Evolutionary conservation across 2,797 vertebrate genomes (phyloP).

Genomic region (Alauda arvensis): DNA sequence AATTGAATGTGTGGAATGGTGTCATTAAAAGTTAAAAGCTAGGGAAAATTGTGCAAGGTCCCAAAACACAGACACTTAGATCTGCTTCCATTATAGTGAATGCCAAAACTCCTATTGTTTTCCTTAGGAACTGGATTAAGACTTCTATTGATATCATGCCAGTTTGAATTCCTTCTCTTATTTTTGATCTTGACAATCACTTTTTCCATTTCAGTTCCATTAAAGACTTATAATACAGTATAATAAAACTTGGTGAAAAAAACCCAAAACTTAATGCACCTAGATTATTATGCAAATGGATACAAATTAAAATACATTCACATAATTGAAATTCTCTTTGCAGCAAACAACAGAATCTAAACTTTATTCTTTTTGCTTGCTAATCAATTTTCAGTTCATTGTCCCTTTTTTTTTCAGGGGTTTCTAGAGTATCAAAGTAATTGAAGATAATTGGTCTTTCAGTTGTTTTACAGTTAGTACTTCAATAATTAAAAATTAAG

Average conservation of each 20-base stretch:
- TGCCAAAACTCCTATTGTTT: conserved; percentile 20
- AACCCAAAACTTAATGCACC: not conserved
- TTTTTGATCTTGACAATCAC: conserved; percentile 29
- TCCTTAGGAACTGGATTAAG: conserved; percentile 10
- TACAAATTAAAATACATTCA: conserved; percentile 16
- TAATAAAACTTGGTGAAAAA: not conserved
- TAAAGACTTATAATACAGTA: not conserved
- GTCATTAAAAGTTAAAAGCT: not conserved
- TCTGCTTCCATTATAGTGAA: not conserved
- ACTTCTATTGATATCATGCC: conserved; percentile 10
- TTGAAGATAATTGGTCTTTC: conserved; percentile 29
- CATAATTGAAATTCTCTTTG: not conserved
- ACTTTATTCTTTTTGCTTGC: conserved; percentile 8
- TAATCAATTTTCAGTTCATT: conserved; percentile 8
- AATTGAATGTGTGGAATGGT: accelerated
- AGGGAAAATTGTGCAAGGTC: not conserved
- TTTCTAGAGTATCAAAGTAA: conserved; percentile 13
- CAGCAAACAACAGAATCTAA: not conserved
- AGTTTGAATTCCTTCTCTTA: conserved; percentile 32
- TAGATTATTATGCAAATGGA: conserved; percentile 1
- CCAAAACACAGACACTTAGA: not conserved
- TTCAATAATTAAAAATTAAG: conserved; percentile 29
- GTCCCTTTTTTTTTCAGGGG: not conserved
- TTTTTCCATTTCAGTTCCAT: conserved; percentile 35
- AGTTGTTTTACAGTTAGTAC: not conserved